phyloP scores from a whole-genome alignment of 1,140 invertebrate species.

The Babylonia areolata region DNA sequence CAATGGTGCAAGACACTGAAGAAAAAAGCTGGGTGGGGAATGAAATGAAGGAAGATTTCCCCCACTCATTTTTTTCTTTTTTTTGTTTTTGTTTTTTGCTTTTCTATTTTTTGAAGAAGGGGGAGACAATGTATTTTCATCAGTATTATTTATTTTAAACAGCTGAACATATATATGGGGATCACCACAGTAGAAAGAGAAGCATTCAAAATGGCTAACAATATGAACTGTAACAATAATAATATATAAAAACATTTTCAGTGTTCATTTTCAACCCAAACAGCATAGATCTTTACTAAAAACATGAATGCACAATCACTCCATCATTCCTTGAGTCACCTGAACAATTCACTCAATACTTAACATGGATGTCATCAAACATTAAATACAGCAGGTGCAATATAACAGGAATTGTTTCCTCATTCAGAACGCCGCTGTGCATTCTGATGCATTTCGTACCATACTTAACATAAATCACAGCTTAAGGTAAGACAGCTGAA shows the following conservation, averaged over 20 bases:
- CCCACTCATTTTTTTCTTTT: not conserved
- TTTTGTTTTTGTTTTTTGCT: no score
- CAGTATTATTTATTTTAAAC: not conserved
- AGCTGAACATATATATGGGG: not conserved
- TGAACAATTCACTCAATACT: conserved; percentile 1
- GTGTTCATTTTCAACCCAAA: not conserved
- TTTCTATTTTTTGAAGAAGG: not conserved
- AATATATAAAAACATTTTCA: not conserved
- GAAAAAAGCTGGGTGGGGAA: not conserved
- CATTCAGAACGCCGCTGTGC: not conserved
- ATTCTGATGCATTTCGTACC: not conserved
- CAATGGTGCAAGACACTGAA: conserved; percentile 16
- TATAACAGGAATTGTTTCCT: conserved; percentile 10
- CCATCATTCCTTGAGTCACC: not conserved
- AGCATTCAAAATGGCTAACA: not conserved
- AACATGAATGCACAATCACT: not conserved
- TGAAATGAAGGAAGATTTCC: not conserved
- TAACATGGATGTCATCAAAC: not conserved
- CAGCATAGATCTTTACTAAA: conserved; percentile 2
- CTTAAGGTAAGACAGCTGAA: conserved; percentile 3
- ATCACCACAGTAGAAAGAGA: conserved; percentile 15
- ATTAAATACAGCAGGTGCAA: conserved; percentile 7
- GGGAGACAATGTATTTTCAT: not conserved
- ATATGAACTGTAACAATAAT: conserved; percentile 7
- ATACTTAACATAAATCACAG: conserved; percentile 15